Conservation (phyloP, 2,797 vertebrate species). For the Centroberyx gerrardi region DNA sequence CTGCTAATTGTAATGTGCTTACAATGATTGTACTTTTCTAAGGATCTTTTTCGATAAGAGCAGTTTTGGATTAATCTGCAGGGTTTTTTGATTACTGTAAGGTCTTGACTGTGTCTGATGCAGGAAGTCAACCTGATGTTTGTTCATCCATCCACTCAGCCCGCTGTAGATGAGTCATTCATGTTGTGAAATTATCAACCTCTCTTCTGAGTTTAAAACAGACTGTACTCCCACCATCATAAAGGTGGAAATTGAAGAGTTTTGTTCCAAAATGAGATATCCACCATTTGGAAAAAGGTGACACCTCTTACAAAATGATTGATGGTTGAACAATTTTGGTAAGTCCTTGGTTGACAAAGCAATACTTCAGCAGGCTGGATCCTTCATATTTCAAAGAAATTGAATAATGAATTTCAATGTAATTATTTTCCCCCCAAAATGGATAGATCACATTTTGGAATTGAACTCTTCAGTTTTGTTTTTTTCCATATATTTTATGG, state of each 20-base stretch:
- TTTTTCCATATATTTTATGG: slow-evolving; percentile 1
- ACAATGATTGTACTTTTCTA: slow-evolving; percentile 83
- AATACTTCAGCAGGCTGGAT: slow-evolving; percentile 11
- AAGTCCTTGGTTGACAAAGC: slow-evolving; percentile 1
- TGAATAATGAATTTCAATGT: neutral
- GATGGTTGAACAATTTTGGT: neutral
- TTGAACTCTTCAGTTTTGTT: neutral
- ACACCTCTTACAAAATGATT: neutral
- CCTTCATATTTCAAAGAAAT: slow-evolving; percentile 19
- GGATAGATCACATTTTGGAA: neutral
- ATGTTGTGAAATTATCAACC: slow-evolving; percentile 10
- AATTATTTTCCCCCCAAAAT: neutral
- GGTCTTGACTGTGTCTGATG: slow-evolving; percentile 42
- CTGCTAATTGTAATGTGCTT: slow-evolving; percentile 73
- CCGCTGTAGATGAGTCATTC: slow-evolving; percentile 32
- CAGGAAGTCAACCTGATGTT: slow-evolving; percentile 47
- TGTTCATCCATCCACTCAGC: slow-evolving; percentile 22
- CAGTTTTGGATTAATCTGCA: slow-evolving; percentile 64
- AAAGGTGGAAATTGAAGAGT: slow-evolving; percentile 2
- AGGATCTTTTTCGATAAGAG: slow-evolving; percentile 50
- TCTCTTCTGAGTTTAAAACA: slow-evolving; percentile 6
- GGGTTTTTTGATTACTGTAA: slow-evolving; percentile 63
- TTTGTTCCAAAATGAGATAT: neutral
- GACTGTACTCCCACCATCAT: slow-evolving; percentile 1
- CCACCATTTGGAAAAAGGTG: slow-evolving; percentile 14